Conservation (phyloP, 1,140 invertebrate genomes). For the Bombus sylvicola region DNA sequence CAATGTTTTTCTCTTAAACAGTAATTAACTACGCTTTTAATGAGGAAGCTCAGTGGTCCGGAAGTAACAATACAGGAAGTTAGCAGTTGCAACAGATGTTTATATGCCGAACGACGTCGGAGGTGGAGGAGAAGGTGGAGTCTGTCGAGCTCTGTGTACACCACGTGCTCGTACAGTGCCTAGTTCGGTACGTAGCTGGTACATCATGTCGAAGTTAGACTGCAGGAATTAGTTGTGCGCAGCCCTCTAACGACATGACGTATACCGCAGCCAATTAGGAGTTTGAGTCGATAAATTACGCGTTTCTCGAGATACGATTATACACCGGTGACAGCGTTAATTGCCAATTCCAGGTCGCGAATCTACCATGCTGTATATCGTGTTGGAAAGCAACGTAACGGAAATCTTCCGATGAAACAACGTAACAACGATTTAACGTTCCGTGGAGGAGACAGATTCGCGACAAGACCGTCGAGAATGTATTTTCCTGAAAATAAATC, state of each 20-base stretch:
- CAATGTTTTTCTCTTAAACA: slow-evolving; percentile 56
- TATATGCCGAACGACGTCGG: slow-evolving; percentile 52
- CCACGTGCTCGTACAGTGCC: slow-evolving; percentile 54
- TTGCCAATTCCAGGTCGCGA: slow-evolving; percentile 75
- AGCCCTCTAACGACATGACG: slow-evolving; percentile 70
- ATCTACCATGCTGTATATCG: slow-evolving; percentile 62
- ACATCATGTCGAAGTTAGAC: slow-evolving; percentile 70
- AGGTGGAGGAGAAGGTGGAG: slow-evolving; percentile 25
- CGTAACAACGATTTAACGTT: slow-evolving; percentile 45
- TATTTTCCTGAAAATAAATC: not conserved
- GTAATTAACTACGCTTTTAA: slow-evolving; percentile 65
- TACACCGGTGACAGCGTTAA: slow-evolving; percentile 74
- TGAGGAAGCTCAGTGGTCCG: slow-evolving; percentile 58
- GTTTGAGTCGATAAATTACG: slow-evolving; percentile 76
- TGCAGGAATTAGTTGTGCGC: slow-evolving; percentile 71
- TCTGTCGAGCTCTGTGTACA: slow-evolving; percentile 40
- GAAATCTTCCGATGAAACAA: slow-evolving; percentile 64
- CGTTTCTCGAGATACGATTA: slow-evolving; percentile 75
- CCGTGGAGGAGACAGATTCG: slow-evolving; percentile 6
- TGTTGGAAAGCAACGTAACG: slow-evolving; percentile 59
- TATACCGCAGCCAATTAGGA: slow-evolving; percentile 75
- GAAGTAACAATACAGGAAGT: slow-evolving; percentile 65
- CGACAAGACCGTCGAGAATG: slow-evolving; percentile 10
- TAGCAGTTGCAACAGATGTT: slow-evolving; percentile 63
- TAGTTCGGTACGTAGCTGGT: slow-evolving; percentile 65